A percentile compares a stretch with the other conserved stretches of the same genome.
These are phyloP conservation scores for Archilochus colubris DNA, from an alignment of 2,113 vertebrate genomes.

Conservation along the genomic window DNA sequence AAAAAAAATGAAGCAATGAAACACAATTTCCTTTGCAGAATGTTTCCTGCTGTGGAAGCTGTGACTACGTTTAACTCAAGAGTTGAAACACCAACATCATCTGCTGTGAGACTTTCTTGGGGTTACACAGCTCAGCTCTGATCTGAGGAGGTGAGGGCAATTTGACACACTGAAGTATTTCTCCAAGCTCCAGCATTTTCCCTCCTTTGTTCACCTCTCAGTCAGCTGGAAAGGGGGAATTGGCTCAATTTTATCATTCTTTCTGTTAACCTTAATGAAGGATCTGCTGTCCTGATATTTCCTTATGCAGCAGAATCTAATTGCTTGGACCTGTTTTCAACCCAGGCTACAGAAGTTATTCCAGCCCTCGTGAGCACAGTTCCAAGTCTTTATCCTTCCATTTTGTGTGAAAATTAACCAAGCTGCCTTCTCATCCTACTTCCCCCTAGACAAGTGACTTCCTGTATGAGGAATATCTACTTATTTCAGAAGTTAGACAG, in stretches of 20 bases:
- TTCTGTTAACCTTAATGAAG: neutral
- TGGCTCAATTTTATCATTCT: neutral
- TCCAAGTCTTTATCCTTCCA: neutral
- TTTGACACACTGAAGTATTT: rapidly evolving
- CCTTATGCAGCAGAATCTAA: neutral
- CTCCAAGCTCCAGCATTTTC: neutral
- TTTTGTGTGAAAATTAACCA: neutral
- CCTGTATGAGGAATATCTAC: neutral
- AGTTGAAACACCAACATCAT: neutral
- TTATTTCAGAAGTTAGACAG: neutral
- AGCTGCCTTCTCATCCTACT: neutral
- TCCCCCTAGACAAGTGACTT: neutral
- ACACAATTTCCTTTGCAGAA: neutral
- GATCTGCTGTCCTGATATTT: neutral
- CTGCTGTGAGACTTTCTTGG: neutral
- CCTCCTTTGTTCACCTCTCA: neutral
- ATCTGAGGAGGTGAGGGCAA: neutral
- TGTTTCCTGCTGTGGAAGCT: neutral
- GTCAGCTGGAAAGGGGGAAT: neutral
- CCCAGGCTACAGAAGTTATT: neutral
- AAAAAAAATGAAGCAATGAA: neutral
- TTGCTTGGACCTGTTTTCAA: neutral
- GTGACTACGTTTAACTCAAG: neutral
- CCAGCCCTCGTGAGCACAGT: neutral
- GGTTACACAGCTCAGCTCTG: neutral